Percentiles rank a stretch among this genome's conserved stretches.
Evolutionary conservation across 2,888 invertebrate species (phyloP).

Genomic region (Hemicrepidius hirtus): DNA sequence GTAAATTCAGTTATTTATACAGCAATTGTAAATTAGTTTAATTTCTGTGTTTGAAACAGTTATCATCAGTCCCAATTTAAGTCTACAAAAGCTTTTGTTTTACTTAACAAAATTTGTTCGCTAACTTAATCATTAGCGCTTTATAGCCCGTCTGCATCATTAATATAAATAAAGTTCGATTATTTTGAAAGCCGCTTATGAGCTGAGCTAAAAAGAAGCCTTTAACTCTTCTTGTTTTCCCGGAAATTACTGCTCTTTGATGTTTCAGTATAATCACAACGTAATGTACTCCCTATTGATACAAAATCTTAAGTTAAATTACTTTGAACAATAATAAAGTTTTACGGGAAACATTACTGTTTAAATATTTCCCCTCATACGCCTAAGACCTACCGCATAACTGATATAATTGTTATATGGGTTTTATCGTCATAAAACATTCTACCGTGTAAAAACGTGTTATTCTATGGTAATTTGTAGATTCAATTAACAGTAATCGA

Average conservation of each 20-base stretch:
- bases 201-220: background rate
- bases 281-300: slow-evolving; percentile 1
- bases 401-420: too few relatives aligned
- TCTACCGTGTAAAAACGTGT: too few relatives aligned
- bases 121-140: slow-evolving; percentile 6
- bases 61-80: background rate
- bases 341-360: background rate
- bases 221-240: slow-evolving; percentile 7
- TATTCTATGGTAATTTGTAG: too few relatives aligned
- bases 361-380: too few relatives aligned
- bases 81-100: background rate
- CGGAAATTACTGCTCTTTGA: slow-evolving; percentile 30
- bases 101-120: slow-evolving; percentile 8
- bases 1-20: slow-evolving; percentile 9
- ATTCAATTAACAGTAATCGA: too few relatives aligned
- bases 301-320: slow-evolving; percentile 12
- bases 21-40: slow-evolving; percentile 12
- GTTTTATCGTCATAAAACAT: too few relatives aligned
- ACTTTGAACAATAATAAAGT: background rate
- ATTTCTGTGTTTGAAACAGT: background rate
- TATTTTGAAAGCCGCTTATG: slow-evolving; percentile 16
- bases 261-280: slow-evolving; percentile 11
- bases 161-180: slow-evolving; percentile 27
- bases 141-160: background rate
- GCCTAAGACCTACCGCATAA: too few relatives aligned